Evolutionary conservation across 2,888 invertebrate species (phyloP).

Genomic region (Macaria liturata): DNA sequence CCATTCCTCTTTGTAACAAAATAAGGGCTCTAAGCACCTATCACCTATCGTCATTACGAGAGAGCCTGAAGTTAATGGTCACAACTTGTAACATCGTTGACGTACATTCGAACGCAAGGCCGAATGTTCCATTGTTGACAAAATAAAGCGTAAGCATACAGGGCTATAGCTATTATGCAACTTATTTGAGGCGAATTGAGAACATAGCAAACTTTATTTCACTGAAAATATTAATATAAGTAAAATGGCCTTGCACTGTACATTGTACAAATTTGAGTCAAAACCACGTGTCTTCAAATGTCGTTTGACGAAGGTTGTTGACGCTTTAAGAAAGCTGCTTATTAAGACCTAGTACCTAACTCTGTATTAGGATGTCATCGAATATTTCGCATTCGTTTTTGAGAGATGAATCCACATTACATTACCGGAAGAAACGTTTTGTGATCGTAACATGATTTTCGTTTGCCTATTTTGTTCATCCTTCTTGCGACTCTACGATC

Average conservation of each 20-base stretch:
- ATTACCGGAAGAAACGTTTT: neutral
- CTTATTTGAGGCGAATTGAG: too few species aligned
- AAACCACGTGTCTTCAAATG: too few species aligned
- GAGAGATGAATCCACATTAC: neutral
- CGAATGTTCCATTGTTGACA: neutral
- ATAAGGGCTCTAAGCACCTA: constrained; percentile 17
- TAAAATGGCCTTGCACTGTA: too few species aligned
- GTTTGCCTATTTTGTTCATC: neutral
- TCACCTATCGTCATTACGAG: constrained; percentile 24
- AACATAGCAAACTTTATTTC: too few species aligned
- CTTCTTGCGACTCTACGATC: too few species aligned
- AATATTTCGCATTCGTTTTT: neutral
- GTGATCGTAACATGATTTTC: neutral
- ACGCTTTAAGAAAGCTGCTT: too few species aligned
- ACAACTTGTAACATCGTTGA: constrained; percentile 15
- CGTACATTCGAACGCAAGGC: constrained; percentile 3
- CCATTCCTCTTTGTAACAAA: constrained; percentile 16
- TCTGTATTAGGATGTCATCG: neutral
- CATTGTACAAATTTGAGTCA: too few species aligned
- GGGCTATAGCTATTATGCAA: too few species aligned
- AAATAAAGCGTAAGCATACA: neutral
- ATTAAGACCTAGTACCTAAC: too few species aligned
- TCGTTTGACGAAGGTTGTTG: too few species aligned
- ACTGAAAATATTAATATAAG: too few species aligned
- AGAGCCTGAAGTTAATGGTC: constrained; percentile 21